Evolutionary conservation across 2,888 invertebrate species (phyloP), one percentile per base, ranked within the genome.

Genomic region (Ethmia dodecea): DNA sequence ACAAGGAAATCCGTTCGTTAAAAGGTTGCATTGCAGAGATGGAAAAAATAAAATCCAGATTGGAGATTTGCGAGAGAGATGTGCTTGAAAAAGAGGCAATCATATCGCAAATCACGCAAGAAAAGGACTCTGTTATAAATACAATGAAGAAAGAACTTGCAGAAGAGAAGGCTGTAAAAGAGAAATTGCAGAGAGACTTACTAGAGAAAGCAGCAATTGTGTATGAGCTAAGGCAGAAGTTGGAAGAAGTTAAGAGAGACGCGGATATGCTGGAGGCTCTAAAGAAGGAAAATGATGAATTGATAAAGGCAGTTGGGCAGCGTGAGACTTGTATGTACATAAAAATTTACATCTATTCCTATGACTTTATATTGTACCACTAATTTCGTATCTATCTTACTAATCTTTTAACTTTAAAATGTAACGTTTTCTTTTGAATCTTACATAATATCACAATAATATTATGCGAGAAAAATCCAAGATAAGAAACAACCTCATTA

Each of bases 291-390:
- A 74, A 79, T 29, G 70, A 72, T 35, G 62, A 70, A 24, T 48
- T 78, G 35, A 51, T 67, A 8, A 65, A 59, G 41, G 69, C 55
- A 25, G 41, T 70, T 16, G 72, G 62, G 36, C 64, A 71, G 32
- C 63, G 57, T 42, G 75, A 77, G 29, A 69, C 65, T 35, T 62
- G 81, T 81, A 63, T 58, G 79, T 78, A 14, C n/a, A n/a, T n/a
- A n/a, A n/a, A n/a, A n/a, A n/a, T n/a, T n/a, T n/a, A n/a, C n/a
- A n/a, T n/a, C n/a, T n/a, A n/a, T n/a, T n/a, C n/a, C n/a, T n/a
- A n/a, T n/a, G n/a, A n/a, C n/a, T n/a, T n/a, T n/a, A n/a, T n/a
- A n/a, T n/a, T n/a, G n/a, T n/a, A n/a, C n/a, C n/a, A n/a, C n/a
- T n/a, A n/a, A n/a, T n/a, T n/a, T n/a, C n/a, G n/a, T n/a, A n/a